Conservation (phyloP, 2,113 vertebrate genomes). For the Eonycteris spelaea region DNA sequence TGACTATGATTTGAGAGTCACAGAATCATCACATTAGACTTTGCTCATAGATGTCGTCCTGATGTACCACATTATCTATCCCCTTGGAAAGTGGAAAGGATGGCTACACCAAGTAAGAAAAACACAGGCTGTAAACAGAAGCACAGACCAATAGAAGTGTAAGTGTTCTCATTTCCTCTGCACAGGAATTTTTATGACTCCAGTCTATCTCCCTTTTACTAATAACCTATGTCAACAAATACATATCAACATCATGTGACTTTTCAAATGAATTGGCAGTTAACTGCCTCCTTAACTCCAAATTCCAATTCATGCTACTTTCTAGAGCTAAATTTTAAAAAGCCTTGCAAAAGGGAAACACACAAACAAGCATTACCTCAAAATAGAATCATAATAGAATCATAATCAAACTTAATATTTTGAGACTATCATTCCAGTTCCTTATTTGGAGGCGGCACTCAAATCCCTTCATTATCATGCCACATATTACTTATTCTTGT, state of each 20-base stretch:
- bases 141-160: not conserved
- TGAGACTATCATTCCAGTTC: not conserved
- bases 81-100: not conserved
- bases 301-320: not conserved
- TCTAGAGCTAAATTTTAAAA: not conserved
- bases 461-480: not conserved
- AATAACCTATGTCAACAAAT: not conserved
- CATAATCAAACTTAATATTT: not conserved
- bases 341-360: not conserved
- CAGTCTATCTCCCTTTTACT: not conserved
- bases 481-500: not conserved
- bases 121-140: not conserved
- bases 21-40: not conserved
- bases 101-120: not conserved
- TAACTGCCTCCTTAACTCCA: not conserved
- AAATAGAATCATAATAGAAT: not conserved
- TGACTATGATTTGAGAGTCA: not conserved
- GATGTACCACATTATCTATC: not conserved
- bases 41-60: not conserved
- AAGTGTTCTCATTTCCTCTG: not conserved
- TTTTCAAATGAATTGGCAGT: conserved; percentile 1
- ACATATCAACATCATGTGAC: not conserved
- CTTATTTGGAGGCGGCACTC: not conserved
- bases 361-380: not conserved
- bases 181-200: not conserved